These are phyloP conservation scores for Liodrosophila aerea DNA, from an alignment of 2,888 invertebrate species.

Conservation along the genomic window DNA sequence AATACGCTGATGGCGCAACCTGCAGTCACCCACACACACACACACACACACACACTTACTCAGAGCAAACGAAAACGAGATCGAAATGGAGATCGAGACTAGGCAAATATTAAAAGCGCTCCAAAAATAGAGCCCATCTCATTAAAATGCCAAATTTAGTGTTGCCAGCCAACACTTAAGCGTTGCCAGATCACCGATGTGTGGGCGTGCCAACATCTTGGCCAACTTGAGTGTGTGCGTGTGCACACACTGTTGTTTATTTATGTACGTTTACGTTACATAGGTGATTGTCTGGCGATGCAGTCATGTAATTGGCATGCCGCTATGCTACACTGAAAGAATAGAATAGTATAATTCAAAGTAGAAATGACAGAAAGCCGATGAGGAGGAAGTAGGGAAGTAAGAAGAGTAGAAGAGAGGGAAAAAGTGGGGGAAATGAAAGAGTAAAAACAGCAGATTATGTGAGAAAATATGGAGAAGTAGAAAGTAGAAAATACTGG, in stretches of 20 bases:
- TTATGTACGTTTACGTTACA: neutral
- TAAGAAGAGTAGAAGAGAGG: too few relatives aligned
- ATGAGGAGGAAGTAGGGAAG: too few relatives aligned
- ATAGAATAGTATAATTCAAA: too few relatives aligned
- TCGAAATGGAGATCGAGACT: conserved; percentile 25
- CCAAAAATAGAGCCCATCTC: conserved; percentile 66
- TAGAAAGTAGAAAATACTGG: too few relatives aligned
- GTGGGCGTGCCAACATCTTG: conserved; percentile 45
- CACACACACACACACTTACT: conserved; percentile 35
- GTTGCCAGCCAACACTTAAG: conserved; percentile 37
- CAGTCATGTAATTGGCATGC: conserved; percentile 70
- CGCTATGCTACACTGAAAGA: neutral
- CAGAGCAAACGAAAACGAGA: conserved; percentile 17
- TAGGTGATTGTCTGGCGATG: conserved; percentile 49
- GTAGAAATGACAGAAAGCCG: too few relatives aligned
- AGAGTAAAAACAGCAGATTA: too few relatives aligned
- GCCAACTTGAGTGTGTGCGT: conserved; percentile 23
- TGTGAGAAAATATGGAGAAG: too few relatives aligned
- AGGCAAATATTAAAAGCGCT: conserved; percentile 25
- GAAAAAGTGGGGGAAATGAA: too few relatives aligned
- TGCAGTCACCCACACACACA: conserved; percentile 39
- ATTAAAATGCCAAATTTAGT: conserved; percentile 67
- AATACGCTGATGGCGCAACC: conserved; percentile 60
- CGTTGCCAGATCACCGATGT: conserved; percentile 1
- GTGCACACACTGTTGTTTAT: neutral